phyloP scores from a whole-genome alignment of 2,797 vertebrate genomes.

The Argentina silus region DNA sequence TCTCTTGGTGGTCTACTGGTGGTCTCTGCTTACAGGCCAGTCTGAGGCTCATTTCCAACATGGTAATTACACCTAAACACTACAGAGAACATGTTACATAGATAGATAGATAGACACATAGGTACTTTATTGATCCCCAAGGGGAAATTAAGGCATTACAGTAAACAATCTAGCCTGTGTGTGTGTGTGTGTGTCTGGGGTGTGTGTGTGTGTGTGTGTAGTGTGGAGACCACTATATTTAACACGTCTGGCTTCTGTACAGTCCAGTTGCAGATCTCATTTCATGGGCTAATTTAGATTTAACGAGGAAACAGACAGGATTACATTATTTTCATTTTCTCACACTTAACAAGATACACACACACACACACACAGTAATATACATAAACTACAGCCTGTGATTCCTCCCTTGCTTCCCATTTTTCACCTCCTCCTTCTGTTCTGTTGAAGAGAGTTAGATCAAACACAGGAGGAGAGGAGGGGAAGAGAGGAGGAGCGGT shows the following conservation, averaged over 20 bases:
- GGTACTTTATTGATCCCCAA: too few species aligned
- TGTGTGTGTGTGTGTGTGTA: conserved; percentile 25
- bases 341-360: conserved; percentile 5
- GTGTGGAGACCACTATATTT: conserved; percentile 29
- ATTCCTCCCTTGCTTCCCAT: neutral
- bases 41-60: conserved; percentile 50
- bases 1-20: conserved; percentile 11
- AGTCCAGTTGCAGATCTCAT: conserved; percentile 35
- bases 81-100: conserved; percentile 34
- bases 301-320: conserved; percentile 22
- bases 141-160: too few species aligned
- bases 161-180: conserved; percentile 20
- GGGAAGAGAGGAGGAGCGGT: too few species aligned
- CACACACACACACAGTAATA: neutral
- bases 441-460: too few species aligned
- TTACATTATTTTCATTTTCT: neutral
- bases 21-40: conserved; percentile 50
- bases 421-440: too few species aligned
- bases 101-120: too few species aligned
- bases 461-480: too few species aligned
- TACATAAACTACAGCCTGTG: conserved; percentile 17
- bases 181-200: conserved; percentile 18
- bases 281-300: conserved; percentile 44
- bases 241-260: conserved; percentile 38
- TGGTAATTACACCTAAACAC: conserved; percentile 57